Base-by-base conservation (phyloP, 2,113 vertebrate species). In the Cochlearius cochlearius region DNA sequence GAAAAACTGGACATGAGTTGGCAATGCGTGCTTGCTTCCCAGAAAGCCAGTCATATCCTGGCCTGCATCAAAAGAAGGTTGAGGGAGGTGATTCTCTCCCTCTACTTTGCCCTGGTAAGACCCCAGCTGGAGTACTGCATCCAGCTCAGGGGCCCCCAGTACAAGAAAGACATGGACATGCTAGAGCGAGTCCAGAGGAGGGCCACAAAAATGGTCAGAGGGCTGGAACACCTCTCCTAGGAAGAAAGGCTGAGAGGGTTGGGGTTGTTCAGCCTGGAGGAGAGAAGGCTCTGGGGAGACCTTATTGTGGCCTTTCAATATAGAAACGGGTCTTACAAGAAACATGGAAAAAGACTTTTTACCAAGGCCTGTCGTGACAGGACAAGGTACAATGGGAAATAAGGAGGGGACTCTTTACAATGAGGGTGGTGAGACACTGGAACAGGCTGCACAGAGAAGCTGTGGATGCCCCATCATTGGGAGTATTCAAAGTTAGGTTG, bases 201-300 rank as follows among this genome's bases (percentile, higher is more conserved):
- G n/a, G 23, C 49, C 39, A 9, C 2, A 0, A 21, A 53, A 19
- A 30, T 10, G 4, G 6, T 12, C 19, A 3, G 3, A 22, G 30
- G n/a, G 63, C 16, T 77, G 73, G 55, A 62, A 10, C 32, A 11
- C 8, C 63, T 59, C 36, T 43, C 5, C 34, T 52, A 1, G 5
- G 22, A 8, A 18, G 32, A 12, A 8, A 27, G 75, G 56, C 56
- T 36, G 47, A 11, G n/a, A 19, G 41, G 19, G 34, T 3, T 32
- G 64, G 16, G 17, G 7, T 6, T 6, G n/a, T 23, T 47, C 47
- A 53, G 38, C 43, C 58, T 73, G 86, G 36, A 52, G 63, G 15
- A 52, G 47, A 39, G 75, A 56, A 29, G 50, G 18, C 50, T 59
- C 30, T 1, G 3, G 14, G 38, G 38, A 71, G 21, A 71, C 11